A percentile compares a stretch with the other conserved stretches of the same genome.
Conservation (phyloP, 2,113 vertebrate genomes). For the Sinocyclocheilus grahami region DNA sequence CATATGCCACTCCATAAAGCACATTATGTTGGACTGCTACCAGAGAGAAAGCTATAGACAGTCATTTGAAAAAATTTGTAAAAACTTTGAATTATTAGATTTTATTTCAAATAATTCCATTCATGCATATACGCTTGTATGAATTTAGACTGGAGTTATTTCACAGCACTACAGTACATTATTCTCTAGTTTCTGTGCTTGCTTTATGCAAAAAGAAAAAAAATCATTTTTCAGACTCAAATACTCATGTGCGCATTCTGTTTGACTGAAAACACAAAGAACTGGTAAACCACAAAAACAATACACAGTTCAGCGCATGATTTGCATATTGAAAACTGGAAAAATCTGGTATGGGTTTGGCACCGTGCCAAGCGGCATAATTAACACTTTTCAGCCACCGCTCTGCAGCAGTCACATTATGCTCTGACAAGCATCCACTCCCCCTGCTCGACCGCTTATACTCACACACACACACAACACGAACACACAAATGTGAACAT, state of each 20-base stretch:
- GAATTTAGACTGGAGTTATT: not conserved
- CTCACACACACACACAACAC: slow-evolving; percentile 27
- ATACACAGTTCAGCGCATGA: slow-evolving; percentile 40
- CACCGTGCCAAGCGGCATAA: slow-evolving; percentile 57
- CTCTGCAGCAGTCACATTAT: slow-evolving; percentile 54
- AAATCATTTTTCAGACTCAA: not conserved
- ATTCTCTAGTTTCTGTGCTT: not conserved
- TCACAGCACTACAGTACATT: not conserved
- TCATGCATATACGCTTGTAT: not conserved
- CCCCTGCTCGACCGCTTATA: slow-evolving; percentile 25
- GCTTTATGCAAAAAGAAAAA: not conserved
- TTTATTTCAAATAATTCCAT: not conserved
- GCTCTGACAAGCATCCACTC: slow-evolving; percentile 52
- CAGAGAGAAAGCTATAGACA: slow-evolving; percentile 2
- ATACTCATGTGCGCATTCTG: not conserved
- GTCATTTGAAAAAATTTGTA: not conserved
- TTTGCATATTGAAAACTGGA: slow-evolving; percentile 58
- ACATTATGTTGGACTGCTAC: not conserved
- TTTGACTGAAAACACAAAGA: slow-evolving; percentile 7
- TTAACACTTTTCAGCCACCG: slow-evolving; percentile 52
- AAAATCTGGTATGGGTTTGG: slow-evolving; percentile 56
- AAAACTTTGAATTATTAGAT: too few species aligned
- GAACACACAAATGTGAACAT: not conserved
- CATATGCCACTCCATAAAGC: slow-evolving; percentile 5
- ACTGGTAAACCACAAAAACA: slow-evolving; percentile 35